These are phyloP conservation scores for Oscheius sp. DNA, from an alignment of 2,888 invertebrate genomes.

Conservation along the genomic window DNA sequence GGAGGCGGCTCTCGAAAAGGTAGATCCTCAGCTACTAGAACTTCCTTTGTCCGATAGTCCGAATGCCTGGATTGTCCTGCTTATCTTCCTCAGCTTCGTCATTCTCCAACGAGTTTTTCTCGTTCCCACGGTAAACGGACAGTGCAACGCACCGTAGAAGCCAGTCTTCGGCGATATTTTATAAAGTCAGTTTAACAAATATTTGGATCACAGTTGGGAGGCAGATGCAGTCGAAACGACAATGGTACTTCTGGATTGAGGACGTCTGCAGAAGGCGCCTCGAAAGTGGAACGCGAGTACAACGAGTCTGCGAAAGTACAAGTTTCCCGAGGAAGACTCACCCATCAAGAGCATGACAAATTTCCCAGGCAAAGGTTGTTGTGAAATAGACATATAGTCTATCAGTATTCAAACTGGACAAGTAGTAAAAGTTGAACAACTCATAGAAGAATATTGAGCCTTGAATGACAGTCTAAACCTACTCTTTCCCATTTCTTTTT, in stretches of 20 bases:
- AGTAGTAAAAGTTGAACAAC: slow-evolving; percentile 53
- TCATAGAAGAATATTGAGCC: slow-evolving; percentile 55
- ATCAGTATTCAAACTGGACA: slow-evolving; percentile 42
- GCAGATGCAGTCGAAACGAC: neutral
- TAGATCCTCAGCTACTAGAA: neutral
- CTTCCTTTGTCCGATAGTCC: neutral
- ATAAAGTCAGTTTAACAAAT: neutral
- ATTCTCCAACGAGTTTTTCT: slow-evolving; percentile 3
- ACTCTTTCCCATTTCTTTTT: neutral
- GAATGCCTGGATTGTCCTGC: slow-evolving; percentile 4
- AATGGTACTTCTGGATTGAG: slow-evolving; percentile 2
- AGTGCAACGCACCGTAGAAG: no score
- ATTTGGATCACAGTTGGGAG: neutral
- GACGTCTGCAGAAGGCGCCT: slow-evolving; percentile 36
- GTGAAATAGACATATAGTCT: slow-evolving; percentile 52
- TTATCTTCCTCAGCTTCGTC: neutral
- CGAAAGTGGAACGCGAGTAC: slow-evolving; percentile 50
- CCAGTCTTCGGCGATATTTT: no score
- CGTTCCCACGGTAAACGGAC: neutral
- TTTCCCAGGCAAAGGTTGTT: slow-evolving; percentile 52
- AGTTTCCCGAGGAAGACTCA: slow-evolving; percentile 16
- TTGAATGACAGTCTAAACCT: slow-evolving; percentile 46
- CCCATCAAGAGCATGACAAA: slow-evolving; percentile 57
- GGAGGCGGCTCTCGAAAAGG: neutral
- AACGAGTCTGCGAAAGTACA: slow-evolving; percentile 42